phyloP scores from a whole-genome alignment of 2,113 vertebrate species.

The Stomatorhinus ivindoensis region DNA sequence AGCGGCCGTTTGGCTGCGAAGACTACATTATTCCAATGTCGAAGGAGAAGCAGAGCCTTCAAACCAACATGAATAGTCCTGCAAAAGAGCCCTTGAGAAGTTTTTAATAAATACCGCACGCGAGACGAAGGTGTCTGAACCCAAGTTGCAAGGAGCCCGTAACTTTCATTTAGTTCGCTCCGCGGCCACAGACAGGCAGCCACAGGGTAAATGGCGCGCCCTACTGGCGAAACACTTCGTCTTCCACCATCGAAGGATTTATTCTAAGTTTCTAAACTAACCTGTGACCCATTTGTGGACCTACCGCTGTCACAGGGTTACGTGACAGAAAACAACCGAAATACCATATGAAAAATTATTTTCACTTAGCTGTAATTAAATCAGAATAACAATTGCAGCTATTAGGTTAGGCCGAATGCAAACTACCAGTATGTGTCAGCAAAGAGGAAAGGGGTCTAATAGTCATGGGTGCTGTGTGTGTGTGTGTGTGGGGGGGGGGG shows the following conservation, averaged over 20 bases:
- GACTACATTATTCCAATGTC: constrained; percentile 52
- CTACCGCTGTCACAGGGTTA: neutral
- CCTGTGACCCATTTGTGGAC: neutral
- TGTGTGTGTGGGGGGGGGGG: too few species aligned
- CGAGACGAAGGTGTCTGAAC: neutral
- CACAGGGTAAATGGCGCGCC: constrained; percentile 3
- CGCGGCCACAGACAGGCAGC: neutral
- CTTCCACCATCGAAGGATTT: neutral
- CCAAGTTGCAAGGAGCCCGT: neutral
- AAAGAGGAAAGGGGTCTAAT: neutral
- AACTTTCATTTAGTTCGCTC: neutral
- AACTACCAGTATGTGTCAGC: neutral
- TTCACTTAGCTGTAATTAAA: neutral
- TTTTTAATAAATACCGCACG: neutral
- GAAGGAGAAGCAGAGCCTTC: constrained; percentile 25
- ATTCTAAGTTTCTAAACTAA: neutral
- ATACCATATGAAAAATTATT: neutral
- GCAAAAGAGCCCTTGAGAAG: neutral
- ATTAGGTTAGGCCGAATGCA: neutral
- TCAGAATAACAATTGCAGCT: neutral
- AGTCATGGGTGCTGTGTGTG: neutral
- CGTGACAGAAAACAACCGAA: neutral
- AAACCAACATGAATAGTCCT: neutral
- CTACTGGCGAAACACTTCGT: neutral
- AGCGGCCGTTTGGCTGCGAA: constrained; percentile 34